Base-by-base conservation (phyloP, 2,888 invertebrate genomes). In the Exocentrus adspersus region DNA sequence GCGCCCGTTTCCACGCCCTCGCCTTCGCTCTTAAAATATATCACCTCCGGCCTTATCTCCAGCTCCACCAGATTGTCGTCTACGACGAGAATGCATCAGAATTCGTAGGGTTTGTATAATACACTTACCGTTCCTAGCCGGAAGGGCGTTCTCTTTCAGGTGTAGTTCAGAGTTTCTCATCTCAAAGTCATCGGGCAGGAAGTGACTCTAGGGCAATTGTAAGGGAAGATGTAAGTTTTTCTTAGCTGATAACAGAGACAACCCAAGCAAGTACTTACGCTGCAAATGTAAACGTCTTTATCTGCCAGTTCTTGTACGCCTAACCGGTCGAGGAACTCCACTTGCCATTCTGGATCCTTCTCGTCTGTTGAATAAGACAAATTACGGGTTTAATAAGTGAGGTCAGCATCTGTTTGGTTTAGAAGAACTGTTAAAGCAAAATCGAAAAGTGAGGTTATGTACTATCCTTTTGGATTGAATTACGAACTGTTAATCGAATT, bases 131-230 rank as follows among this genome's bases (percentile, higher is more conserved):
- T 32, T 32, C 32, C 46, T 20, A 1, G 32, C 12, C 20, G 57
- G 57, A 12, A 54, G 24, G 10, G 45, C 57, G 21, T 32, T 57
- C 10, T 57, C 46, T 17, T 57, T 57, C 9, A 57, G 21, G 0
- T 17, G 5, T 20, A 19, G 32, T 10, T 10, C 46, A 17, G 17
- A 19, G 10, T 57, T 30, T 20, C 32, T 30, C 42, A 57, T 32
- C 14, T 46, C 46, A 46, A 57, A 7, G 6, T 57, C 57, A 1
- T 46, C 57, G 12, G 57, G 20, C n/a, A 17, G 32, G 20, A 57
- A 57, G 30, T 57, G 57, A 4, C 45, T 45, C 57, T 57, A 42
- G 16, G 30, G 1, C n/a, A n/a, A n/a, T n/a, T n/a, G n/a, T n/a
- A 50, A 14, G 10, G 14, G 16, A 19, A 21, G n/a, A 24, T n/a